Evolutionary conservation across 2,113 vertebrate genomes (phyloP), one percentile per base, ranked within the genome.

Genomic region (Festucalex cinctus): DNA sequence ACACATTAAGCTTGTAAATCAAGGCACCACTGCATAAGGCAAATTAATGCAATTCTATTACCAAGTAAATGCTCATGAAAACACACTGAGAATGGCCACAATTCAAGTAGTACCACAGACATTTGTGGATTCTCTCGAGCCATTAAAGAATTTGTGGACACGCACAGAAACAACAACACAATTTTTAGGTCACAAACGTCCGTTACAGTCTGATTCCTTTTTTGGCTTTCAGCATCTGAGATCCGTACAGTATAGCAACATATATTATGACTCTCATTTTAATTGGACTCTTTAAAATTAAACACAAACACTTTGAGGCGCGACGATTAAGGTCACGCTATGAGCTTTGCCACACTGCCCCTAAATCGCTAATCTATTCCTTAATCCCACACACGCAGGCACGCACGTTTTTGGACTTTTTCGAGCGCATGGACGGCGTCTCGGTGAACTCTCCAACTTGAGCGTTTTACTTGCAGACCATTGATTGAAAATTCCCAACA

Each of bases 201-300:
- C 13, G 24, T 60, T 28, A 46, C 14, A 39, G 37, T 35, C 28
- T 26, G 26, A 28, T 67, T 43, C 56, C 57, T 83, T 88, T n/a
- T 91, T 91, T 91, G 90, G 90, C 88, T 88, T 89, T 71, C 64
- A 88, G 88, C 84, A 74, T 80, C 59, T 69, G 79, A 69, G 59
- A 61, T 82, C 85, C 69, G 71, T 65, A 80, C 75, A 80, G 17
- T 68, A 70, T 60, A 75, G 68, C 44, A 82, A 86, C 85, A 83
- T 84, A 88, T 80, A 83, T 22, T n/a, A 79, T 65, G 70, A 74
- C 65, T 76, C 63, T 75, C 60, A 49, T 84, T 49, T 76, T 57
- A 73, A 78, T 61, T 65, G 59, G 63, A 74, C 70, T 74, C 58
- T 77, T 51, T 51, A 51, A n/a, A 82, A 83, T 83, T 57, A 88